Conservation (phyloP, 2,113 vertebrate genomes). For the Corapipo altera region DNA sequence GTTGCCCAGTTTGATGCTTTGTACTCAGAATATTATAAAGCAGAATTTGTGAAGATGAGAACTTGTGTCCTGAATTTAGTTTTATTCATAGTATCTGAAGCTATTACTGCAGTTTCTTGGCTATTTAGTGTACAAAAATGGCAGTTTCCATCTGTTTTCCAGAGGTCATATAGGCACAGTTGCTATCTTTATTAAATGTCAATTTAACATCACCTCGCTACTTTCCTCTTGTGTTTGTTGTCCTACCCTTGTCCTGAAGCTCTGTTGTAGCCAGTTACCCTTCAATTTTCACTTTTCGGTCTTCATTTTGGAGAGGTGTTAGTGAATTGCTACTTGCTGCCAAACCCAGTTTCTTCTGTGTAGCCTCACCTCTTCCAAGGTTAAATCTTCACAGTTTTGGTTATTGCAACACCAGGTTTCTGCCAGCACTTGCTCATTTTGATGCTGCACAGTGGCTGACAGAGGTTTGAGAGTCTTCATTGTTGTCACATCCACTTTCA, state of each 20-base stretch:
- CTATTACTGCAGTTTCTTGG: neutral
- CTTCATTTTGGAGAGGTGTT: neutral
- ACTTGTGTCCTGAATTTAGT: neutral
- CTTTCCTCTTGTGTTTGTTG: neutral
- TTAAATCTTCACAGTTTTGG: neutral
- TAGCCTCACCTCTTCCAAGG: neutral
- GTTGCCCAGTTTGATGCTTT: neutral
- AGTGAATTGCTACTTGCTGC: no score
- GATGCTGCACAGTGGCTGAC: neutral
- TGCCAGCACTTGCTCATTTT: neutral
- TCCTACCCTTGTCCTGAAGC: neutral
- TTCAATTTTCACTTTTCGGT: neutral
- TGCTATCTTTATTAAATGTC: neutral
- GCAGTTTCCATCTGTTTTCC: conserved; percentile 8
- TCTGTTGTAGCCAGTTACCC: neutral
- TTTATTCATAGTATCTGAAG: neutral
- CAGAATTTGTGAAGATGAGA: neutral
- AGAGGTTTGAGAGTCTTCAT: neutral
- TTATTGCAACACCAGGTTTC: neutral
- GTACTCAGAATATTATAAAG: neutral
- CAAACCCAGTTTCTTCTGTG: neutral
- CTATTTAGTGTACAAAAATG: conserved; percentile 5
- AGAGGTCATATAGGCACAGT: neutral
- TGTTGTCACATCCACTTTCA: neutral
- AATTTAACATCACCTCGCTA: neutral